Conservation (phyloP, 2,888 invertebrate species). For the Himalopsyche kuldschensis region DNA sequence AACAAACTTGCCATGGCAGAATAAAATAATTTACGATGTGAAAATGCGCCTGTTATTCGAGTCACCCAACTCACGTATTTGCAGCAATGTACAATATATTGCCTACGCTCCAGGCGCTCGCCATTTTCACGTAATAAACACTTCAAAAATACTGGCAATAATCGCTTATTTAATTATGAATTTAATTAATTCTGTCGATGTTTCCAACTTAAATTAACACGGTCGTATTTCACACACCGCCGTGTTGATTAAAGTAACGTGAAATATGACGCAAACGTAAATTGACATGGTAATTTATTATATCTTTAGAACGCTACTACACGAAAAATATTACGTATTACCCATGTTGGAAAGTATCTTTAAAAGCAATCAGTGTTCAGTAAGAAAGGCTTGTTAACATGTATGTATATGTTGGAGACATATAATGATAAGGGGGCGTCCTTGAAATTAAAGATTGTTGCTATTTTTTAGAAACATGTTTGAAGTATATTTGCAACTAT, state of each 20-base stretch:
- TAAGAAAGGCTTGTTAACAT: no score
- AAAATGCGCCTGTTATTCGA: neutral
- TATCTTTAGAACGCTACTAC: no score
- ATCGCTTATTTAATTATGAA: neutral
- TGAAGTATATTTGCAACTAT: no score
- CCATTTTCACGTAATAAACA: neutral
- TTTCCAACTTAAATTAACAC: neutral
- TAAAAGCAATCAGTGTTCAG: no score
- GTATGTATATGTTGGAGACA: no score
- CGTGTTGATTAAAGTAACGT: neutral
- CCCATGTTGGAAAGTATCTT: no score
- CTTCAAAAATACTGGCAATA: neutral
- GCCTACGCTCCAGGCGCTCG: neutral
- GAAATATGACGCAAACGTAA: neutral
- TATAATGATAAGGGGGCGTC: no score
- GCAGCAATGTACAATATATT: neutral
- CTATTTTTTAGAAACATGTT: no score
- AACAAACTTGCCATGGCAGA: neutral
- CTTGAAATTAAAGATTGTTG: no score
- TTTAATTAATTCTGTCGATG: neutral
- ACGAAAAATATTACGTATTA: no score
- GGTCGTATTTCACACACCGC: neutral
- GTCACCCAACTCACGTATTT: neutral
- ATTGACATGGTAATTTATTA: neutral
- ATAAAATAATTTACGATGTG: neutral